Evolutionary conservation across 2,888 invertebrate species (phyloP).

Genomic region (Dromius quadrimaculatus): DNA sequence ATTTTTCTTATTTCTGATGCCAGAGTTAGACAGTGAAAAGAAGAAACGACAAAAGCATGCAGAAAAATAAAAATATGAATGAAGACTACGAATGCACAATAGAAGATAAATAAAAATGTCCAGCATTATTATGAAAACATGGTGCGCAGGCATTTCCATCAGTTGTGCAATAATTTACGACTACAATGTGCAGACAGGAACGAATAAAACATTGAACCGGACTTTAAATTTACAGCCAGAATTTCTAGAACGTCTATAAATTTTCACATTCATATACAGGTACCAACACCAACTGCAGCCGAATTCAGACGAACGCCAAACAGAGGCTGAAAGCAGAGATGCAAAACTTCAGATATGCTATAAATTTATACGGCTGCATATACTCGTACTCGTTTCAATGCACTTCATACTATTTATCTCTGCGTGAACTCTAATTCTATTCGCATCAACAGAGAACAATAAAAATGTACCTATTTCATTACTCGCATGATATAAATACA

Average conservation of each 20-base stretch:
- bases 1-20: no score
- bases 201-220: slow-evolving; percentile 39
- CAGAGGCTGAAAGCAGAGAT: slow-evolving; percentile 18
- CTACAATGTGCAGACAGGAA: slow-evolving; percentile 38
- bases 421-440: slow-evolving; percentile 16
- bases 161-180: slow-evolving; percentile 35
- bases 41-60: neutral
- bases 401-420: slow-evolving; percentile 3
- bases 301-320: slow-evolving; percentile 30
- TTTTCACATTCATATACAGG: slow-evolving; percentile 38
- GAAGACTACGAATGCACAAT: neutral
- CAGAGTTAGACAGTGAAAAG: neutral
- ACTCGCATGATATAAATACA: no score
- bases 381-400: neutral
- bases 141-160: slow-evolving; percentile 34
- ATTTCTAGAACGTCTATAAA: slow-evolving; percentile 39
- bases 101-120: slow-evolving; percentile 26
- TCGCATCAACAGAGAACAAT: neutral
- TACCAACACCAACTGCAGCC: slow-evolving; percentile 32
- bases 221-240: slow-evolving; percentile 38
- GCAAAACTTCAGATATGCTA: slow-evolving; percentile 17
- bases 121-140: slow-evolving; percentile 28
- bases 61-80: slow-evolving; percentile 12
- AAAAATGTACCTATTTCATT: no score
- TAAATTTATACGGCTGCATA: slow-evolving; percentile 19